Evolutionary conservation across 2,797 vertebrate genomes (phyloP).

Genomic region (Oreortyx pictus): DNA sequence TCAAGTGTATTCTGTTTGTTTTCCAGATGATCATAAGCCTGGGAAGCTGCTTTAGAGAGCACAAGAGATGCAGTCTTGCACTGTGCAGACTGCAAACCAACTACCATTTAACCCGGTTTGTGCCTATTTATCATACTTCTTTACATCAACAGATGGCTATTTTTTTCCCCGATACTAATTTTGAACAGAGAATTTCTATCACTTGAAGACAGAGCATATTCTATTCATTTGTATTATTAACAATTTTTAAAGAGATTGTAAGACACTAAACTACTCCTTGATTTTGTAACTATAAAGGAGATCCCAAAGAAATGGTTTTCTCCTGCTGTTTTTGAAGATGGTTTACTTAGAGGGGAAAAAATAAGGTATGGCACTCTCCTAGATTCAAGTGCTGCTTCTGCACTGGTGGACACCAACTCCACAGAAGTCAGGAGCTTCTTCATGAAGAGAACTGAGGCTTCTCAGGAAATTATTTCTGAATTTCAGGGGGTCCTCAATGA

Average conservation of each 20-base stretch:
- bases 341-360: background rate
- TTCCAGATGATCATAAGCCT: background rate
- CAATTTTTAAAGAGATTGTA: background rate
- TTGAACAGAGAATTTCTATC: background rate
- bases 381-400: background rate
- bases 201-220: background rate
- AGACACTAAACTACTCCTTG: background rate
- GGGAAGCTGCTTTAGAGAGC: background rate
- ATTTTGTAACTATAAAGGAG: background rate
- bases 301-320: background rate
- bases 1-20: background rate
- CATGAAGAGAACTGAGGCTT: background rate
- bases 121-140: background rate
- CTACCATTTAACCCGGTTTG: background rate
- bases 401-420: background rate
- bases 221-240: background rate
- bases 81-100: background rate
- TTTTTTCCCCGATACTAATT: background rate
- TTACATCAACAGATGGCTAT: background rate
- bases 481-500: background rate
- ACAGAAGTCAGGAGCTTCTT: background rate
- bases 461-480: slow-evolving; percentile 6
- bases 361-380: background rate
- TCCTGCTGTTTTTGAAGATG: background rate
- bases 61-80: background rate